phyloP scores from a whole-genome alignment of 2,888 invertebrate genomes.

The Sesamia inferens region DNA sequence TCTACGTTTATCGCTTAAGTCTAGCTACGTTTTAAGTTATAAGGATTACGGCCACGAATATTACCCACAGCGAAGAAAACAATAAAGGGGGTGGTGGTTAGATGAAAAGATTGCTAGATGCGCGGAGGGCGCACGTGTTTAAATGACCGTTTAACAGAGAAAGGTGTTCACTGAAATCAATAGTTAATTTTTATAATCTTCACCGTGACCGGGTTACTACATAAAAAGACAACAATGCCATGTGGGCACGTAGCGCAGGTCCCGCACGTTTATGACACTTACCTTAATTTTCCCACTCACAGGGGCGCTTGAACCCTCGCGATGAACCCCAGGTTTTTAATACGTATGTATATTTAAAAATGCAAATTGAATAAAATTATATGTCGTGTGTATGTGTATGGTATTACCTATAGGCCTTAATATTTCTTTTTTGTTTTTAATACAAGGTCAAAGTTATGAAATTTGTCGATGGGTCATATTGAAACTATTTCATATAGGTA shows the following conservation, averaged over 20 bases:
- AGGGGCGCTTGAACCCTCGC: conserved; percentile 40
- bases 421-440: not conserved
- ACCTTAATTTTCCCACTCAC: conserved; percentile 57
- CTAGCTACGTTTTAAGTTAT: conserved; percentile 56
- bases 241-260: conserved; percentile 52
- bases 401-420: not conserved
- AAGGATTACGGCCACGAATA: conserved; percentile 67
- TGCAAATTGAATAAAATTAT: conserved; percentile 49
- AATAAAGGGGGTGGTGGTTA: conserved; percentile 80
- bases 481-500: conserved; percentile 3
- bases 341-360: conserved; percentile 37
- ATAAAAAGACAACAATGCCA: conserved; percentile 62
- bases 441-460: not conserved
- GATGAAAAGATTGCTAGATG: conserved; percentile 81
- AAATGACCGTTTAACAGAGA: conserved; percentile 83
- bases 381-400: not conserved
- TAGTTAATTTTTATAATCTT: conserved; percentile 78
- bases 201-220: conserved; percentile 74
- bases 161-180: conserved; percentile 81
- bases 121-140: conserved; percentile 73
- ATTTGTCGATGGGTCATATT: not conserved
- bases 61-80: conserved; percentile 75
- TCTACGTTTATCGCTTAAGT: conserved; percentile 57
- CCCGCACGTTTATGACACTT: conserved; percentile 52
- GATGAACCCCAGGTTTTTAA: conserved; percentile 39